These are phyloP conservation scores for Ornithoptera alexandrae DNA, from an alignment of 2,888 invertebrate species.

Conservation along the genomic window DNA sequence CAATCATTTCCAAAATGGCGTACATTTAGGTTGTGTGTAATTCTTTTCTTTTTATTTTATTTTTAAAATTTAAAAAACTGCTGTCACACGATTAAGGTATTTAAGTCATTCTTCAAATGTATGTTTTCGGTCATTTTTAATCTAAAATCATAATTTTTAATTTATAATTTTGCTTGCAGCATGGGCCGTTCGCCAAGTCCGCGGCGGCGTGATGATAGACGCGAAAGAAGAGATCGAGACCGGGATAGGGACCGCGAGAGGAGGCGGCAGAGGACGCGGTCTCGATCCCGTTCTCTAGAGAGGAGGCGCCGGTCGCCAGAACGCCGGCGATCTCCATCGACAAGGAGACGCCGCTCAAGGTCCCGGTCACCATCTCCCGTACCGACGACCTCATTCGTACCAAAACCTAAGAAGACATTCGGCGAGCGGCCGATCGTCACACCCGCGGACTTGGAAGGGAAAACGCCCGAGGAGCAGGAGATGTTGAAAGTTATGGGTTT, in stretches of 20 bases:
- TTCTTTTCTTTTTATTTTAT: constrained; percentile 59
- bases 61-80: constrained; percentile 47
- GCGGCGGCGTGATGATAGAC: constrained; percentile 64
- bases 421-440: constrained; percentile 83
- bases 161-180: constrained; percentile 37
- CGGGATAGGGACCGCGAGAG: constrained; percentile 69
- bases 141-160: constrained; percentile 26
- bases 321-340: constrained; percentile 50
- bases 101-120: constrained; percentile 22
- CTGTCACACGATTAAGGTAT: constrained; percentile 65
- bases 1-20: constrained; percentile 69
- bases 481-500: constrained; percentile 99
- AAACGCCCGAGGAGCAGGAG: constrained; percentile 93
- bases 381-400: constrained; percentile 62
- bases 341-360: constrained; percentile 51
- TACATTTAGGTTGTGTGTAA: constrained; percentile 63
- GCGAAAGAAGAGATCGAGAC: constrained; percentile 48
- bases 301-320: constrained; percentile 72
- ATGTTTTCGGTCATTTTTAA: background rate
- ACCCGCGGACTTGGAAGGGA: constrained; percentile 93
- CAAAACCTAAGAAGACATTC: constrained; percentile 63
- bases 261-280: constrained; percentile 63
- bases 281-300: constrained; percentile 69
- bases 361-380: constrained; percentile 58
- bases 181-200: constrained; percentile 78